Conservation (phyloP, 2,797 vertebrate genomes). For the Hemitrygon akajei region DNA sequence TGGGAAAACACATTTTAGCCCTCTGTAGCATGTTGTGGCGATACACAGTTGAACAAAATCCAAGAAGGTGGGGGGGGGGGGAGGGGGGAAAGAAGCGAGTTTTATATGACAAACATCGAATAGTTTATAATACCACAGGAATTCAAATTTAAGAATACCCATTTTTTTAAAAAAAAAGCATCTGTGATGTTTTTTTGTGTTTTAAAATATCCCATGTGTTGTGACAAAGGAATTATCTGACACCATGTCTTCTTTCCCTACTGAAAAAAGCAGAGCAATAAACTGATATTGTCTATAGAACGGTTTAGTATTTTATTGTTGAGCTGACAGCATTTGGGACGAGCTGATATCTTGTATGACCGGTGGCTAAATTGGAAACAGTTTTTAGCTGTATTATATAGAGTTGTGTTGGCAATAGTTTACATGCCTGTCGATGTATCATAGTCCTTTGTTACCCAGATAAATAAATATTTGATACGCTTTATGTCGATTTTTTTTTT, state of each 20-base stretch:
- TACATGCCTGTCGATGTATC: slow-evolving; percentile 99
- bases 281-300: slow-evolving; percentile 82
- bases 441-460: slow-evolving; percentile 99
- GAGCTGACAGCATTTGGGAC: slow-evolving; percentile 75
- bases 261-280: slow-evolving; percentile 88
- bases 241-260: slow-evolving; percentile 72
- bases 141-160: background rate
- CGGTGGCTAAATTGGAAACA: slow-evolving; percentile 90
- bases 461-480: slow-evolving; percentile 99
- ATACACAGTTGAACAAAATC: slow-evolving; percentile 89
- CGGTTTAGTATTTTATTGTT: slow-evolving; percentile 60
- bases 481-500: slow-evolving; percentile 93
- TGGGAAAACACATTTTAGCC: slow-evolving; percentile 87
- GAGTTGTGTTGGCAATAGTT: slow-evolving; percentile 94
- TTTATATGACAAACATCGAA: slow-evolving; percentile 74
- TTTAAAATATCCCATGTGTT: slow-evolving; percentile 72
- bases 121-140: slow-evolving; percentile 71
- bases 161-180: slow-evolving; percentile 42
- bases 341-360: slow-evolving; percentile 88
- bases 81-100: slow-evolving; percentile 65
- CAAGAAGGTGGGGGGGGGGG: slow-evolving; percentile 47
- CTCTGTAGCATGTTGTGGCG: slow-evolving; percentile 96
- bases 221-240: slow-evolving; percentile 77
- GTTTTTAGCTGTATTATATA: slow-evolving; percentile 93
- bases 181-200: slow-evolving; percentile 65